These are phyloP conservation scores for Empidonax alnorum DNA, from an alignment of 2,113 vertebrate genomes.

Conservation along the genomic window DNA sequence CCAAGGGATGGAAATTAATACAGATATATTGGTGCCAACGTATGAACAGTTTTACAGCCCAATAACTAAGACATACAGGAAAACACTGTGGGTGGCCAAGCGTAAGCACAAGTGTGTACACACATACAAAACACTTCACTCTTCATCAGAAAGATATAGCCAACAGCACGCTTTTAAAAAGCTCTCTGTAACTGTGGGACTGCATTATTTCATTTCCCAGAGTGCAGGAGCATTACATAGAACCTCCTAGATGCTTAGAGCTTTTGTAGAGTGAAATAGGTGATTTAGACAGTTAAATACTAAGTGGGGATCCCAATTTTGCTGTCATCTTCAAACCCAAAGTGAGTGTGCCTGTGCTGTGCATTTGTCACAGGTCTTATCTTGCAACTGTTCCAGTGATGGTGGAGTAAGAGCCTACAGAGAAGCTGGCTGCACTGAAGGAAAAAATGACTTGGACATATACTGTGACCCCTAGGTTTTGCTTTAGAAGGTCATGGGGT, in stretches of 20 bases:
- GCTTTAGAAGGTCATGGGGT: not conserved
- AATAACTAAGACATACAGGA: not conserved
- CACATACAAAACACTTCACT: not conserved
- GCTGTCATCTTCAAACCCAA: not conserved
- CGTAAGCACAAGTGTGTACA: not conserved
- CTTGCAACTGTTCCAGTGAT: no score
- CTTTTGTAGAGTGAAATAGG: not conserved
- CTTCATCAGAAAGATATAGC: not conserved
- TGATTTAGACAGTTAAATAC: not conserved
- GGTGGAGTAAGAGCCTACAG: not conserved
- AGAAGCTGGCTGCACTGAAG: not conserved
- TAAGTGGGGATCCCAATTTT: not conserved
- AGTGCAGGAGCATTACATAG: not conserved
- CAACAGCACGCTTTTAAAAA: not conserved
- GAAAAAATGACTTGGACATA: not conserved
- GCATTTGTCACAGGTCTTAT: fast-evolving
- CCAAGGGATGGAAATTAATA: not conserved
- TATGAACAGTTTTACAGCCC: not conserved
- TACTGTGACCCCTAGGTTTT: not conserved
- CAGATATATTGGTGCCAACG: not conserved
- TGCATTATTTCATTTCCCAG: not conserved
- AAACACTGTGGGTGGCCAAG: not conserved
- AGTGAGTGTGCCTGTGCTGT: not conserved
- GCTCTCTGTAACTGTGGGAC: not conserved
- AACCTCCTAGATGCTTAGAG: not conserved